Base-by-base conservation (phyloP, 2,797 vertebrate species). In the Mionectes olivaceus region DNA sequence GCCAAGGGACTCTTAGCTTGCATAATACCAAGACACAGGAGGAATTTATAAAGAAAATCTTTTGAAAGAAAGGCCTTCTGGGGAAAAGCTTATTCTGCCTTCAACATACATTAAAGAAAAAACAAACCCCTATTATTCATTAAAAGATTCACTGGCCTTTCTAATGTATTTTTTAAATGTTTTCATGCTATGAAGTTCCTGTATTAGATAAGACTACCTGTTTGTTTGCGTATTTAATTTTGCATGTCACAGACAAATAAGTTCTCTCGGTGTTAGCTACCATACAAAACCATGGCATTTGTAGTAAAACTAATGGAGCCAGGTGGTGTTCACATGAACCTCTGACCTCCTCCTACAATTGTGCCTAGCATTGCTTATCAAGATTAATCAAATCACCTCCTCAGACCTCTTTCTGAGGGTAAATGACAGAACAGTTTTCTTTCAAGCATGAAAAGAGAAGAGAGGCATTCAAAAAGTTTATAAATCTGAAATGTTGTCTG, bases 41-140 rank as follows among this genome's bases (percentile, higher is more conserved):
- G 77, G 60, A 94, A 95, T 91, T 82, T 87, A 94, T 71, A 50
- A 94, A 93, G 52, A 84, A 96, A 94, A 24, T 87, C 49, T 87
- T 87, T 60, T 47, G 41, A 63, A 69, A 93, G 92, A 89, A 87
- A 70, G 35, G 83, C 19, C 49, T 60, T 71, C 28, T 83, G 64
- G 43, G 50, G 37, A 94, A 80, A 73, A 19, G 25, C 89, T 87
- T 92, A 82, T 78, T 22, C 57, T 90, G 28, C 83, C 46, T 39
- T 65, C 68, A 74, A 81, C 28, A 73, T 24, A 63, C 9, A 44
- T 37, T 1, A 46, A 52, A 75, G 28, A 68, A 35, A 32, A 68
- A 32, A 24, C 60, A 37, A 37, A 90, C 13, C 24, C 50, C 64
- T 65, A 39, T 44, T 84, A 80, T 75, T 55, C 39, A 71, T 71